Evolutionary conservation across 2,113 vertebrate species (phyloP), one percentile per base, ranked within the genome.

Genomic region (Nannospalax galili): DNA sequence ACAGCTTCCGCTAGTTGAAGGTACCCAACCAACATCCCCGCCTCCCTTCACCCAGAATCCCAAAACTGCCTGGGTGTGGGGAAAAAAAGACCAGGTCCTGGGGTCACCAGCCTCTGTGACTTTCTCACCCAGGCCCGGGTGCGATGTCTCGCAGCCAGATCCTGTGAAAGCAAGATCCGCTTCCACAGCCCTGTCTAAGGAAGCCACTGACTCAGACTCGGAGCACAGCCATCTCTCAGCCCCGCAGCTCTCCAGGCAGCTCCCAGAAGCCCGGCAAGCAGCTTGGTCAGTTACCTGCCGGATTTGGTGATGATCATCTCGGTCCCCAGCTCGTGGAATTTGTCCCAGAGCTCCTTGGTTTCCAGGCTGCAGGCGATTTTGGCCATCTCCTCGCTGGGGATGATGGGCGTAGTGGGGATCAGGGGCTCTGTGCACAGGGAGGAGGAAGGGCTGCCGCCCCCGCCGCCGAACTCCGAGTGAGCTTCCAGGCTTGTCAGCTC

Each of bases 271-370:
- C n/a, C n/a, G n/a, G n/a, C n/a, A n/a, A n/a, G n/a, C n/a, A n/a
- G n/a, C n/a, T n/a, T n/a, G 26, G 4, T 7, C 69, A 17, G 1
- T 87, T 98, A 99, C 99, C 99, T 99, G 90, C 99, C 99, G 0
- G 99, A 99, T 97, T 99, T 99, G 92, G 99, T 99, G 98, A 99
- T 99, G 98, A 99, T 99, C 99, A 99, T 99, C 98, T 99, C 99
- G 0, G 99, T 99, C 42, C 99, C 99, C 92, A 99, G 98, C 0
- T 99, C 99, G 60, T 99, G 99, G 77, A 99, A 99, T 82, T 99
- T 99, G 98, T 99, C 99, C 99, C 99, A 99, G 80, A 99, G 99
- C 85, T 99, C 99, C 96, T 99, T 99, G 95, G 99, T 99, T 97
- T 99, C 99, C 96, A 99, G 97, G 96, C 98, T 99, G 99, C 99